Base-by-base conservation (phyloP, 2,888 invertebrate species). In the Noctua fimbriata region DNA sequence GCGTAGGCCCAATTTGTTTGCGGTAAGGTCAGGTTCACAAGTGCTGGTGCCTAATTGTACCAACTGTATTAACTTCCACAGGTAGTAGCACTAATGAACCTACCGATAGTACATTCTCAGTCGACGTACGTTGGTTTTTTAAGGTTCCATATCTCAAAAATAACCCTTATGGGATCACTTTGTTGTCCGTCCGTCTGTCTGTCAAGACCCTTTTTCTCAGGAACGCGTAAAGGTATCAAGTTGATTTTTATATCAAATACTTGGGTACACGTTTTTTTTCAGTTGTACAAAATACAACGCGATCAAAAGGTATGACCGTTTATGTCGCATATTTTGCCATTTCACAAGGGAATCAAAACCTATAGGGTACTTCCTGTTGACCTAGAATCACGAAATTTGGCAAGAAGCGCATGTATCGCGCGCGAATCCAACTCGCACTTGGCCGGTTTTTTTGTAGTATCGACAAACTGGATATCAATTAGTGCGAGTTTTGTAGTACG, bases 1-100 rank as follows among this genome's bases (percentile, higher is more conserved):
- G 82, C 81, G 83, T 85, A 81, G 85, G 83, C 86, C 89, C 91
- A 92, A 92, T 92, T 92, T 92, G 91, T 92, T 89, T 89, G 91
- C 83, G 92, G 91, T 89, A 69, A 80, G 77, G 82, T 69, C 92
- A 90, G 91, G 91, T 91, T 91, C 86, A 84, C 86, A 85, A 84
- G 88, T 86, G 86, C 88, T 76, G 81, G 83, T 67, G 83, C 88
- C 89, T 90, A 91, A 91, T 91, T 91, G 91, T 88, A 78, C 87
- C 87, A 90, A 92, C 88, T 86, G 81, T 83, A 91, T 91, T 91
- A 92, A 91, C 91, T 90, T 90, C 89, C 88, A 86, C 87, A 83
- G 85, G 86, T 81, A 85, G 85, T 85, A 32, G 81, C 86, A 84
- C 83, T 89, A 89, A 88, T 88, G 90, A 89, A 87, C 81, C 83